These are phyloP conservation scores for Drosophila neutralis DNA, from an alignment of 2,888 invertebrate genomes.

Conservation along the genomic window DNA sequence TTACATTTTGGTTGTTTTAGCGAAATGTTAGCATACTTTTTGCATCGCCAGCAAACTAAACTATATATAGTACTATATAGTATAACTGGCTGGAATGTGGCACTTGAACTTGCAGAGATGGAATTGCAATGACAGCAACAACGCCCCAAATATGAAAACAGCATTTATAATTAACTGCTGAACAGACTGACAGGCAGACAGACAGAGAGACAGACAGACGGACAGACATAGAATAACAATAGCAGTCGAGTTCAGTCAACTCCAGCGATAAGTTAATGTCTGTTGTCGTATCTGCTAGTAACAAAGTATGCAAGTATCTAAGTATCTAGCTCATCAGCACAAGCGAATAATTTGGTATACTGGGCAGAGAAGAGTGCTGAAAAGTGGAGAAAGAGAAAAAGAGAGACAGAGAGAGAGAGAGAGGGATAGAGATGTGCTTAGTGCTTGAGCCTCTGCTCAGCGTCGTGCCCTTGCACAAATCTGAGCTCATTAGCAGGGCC, in stretches of 20 bases:
- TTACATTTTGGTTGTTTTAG: not conserved
- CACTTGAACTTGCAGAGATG: conserved; percentile 66
- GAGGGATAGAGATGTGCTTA: not conserved
- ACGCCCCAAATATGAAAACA: conserved; percentile 68
- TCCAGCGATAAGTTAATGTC: conserved; percentile 60
- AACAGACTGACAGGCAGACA: conserved; percentile 3
- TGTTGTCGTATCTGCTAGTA: conserved; percentile 13
- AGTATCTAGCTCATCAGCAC: conserved; percentile 18
- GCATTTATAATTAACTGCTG: conserved; percentile 8
- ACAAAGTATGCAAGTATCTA: conserved; percentile 14
- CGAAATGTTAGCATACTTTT: conserved; percentile 60
- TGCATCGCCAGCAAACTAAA: conserved; percentile 19
- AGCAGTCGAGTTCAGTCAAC: conserved; percentile 63
- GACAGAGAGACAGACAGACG: not conserved
- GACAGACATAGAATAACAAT: conserved; percentile 12
- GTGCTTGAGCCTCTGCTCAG: not conserved
- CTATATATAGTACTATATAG: not conserved
- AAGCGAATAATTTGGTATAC: conserved; percentile 45
- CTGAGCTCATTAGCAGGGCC: conserved; percentile 64
- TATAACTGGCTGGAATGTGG: not conserved
- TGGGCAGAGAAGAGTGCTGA: conserved; percentile 1
- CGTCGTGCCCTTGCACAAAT: conserved; percentile 70
- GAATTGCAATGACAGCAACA: conserved; percentile 15
- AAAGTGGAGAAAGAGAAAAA: not conserved
- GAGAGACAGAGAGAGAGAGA: not conserved